These are phyloP conservation scores for Elephantulus edwardii DNA, from an alignment of 2,113 vertebrate genomes.

Conservation along the genomic window DNA sequence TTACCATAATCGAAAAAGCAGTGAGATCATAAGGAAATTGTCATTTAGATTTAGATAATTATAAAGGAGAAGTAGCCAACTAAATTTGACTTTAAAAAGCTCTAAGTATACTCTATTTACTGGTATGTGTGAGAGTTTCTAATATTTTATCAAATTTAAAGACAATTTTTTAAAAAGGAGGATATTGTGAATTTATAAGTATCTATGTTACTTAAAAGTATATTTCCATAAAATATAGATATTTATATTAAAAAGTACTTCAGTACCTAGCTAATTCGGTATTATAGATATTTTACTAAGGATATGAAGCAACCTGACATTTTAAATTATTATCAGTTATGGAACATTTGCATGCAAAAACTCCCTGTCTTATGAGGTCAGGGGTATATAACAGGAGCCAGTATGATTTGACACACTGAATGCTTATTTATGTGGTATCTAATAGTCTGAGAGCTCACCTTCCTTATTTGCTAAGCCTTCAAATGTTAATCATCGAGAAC, in stretches of 20 bases:
- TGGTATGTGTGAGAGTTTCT: background rate
- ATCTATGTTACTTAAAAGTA: background rate
- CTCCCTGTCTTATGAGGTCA: no score
- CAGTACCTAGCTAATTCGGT: no score
- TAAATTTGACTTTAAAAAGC: background rate
- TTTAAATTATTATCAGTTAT: background rate
- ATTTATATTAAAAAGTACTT: background rate
- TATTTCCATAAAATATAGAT: background rate
- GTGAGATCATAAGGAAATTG: background rate
- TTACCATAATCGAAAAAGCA: constrained; percentile 41
- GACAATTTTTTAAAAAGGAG: background rate
- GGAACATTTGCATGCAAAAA: no score
- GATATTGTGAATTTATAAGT: background rate
- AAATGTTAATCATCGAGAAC: no score
- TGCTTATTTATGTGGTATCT: no score
- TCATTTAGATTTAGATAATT: constrained; percentile 4
- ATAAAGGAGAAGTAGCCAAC: constrained; percentile 1
- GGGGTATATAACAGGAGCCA: no score
- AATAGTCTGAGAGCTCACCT: no score
- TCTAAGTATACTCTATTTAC: background rate
- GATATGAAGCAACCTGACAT: background rate
- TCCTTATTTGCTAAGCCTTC: no score
- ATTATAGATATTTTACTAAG: background rate
- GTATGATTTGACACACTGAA: no score
- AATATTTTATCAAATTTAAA: background rate